Percentiles rank a stretch among this genome's conserved stretches.
These are phyloP conservation scores for Lasioglossum morio DNA, from an alignment of 2,888 invertebrate genomes.

Conservation along the genomic window DNA sequence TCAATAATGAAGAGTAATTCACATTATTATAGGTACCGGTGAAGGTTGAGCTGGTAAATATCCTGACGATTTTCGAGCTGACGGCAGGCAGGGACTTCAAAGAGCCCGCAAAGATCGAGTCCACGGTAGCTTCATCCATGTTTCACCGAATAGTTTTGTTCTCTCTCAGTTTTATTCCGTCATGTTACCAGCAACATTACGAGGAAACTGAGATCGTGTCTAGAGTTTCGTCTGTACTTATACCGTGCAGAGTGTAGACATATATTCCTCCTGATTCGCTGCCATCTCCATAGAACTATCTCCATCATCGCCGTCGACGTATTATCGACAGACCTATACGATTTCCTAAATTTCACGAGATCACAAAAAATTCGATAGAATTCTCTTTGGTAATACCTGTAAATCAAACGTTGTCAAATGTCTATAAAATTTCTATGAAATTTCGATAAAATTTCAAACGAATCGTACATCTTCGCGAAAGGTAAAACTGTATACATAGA, in stretches of 20 bases:
- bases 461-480: neutral
- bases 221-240: constrained; percentile 46
- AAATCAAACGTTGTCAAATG: neutral
- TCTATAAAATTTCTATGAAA: neutral
- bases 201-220: constrained; percentile 49
- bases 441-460: neutral
- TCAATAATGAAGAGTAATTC: neutral
- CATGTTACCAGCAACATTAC: constrained; percentile 38
- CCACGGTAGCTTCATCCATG: constrained; percentile 96
- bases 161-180: neutral
- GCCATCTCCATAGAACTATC: constrained; percentile 9
- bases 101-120: constrained; percentile 95
- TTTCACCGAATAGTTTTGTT: neutral
- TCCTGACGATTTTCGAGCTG: constrained; percentile 98
- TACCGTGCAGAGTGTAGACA: constrained; percentile 38
- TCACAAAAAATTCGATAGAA: neutral
- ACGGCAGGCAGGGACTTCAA: constrained; percentile 96
- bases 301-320: neutral
- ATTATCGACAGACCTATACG: neutral
- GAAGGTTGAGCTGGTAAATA: constrained; percentile 99
- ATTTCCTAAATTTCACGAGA: neutral
- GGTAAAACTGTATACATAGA: neutral
- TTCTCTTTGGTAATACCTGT: neutral
- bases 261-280: constrained; percentile 36
- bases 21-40: constrained; percentile 89